These are phyloP conservation scores for Pangasius mekongensis DNA, from an alignment of 2,797 vertebrate genomes.

Conservation along the genomic window DNA sequence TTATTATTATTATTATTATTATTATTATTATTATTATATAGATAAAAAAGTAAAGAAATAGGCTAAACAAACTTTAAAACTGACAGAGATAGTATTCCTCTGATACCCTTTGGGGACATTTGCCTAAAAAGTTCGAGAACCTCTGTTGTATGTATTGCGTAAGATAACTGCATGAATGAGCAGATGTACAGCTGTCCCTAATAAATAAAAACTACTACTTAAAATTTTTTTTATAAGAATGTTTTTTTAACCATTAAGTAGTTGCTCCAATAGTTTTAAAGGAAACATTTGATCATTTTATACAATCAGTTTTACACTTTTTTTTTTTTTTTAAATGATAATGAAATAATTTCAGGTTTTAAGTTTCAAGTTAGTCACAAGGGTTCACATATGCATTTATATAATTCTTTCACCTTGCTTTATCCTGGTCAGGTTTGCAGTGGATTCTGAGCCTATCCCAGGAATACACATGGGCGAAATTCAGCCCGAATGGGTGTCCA, in stretches of 20 bases:
- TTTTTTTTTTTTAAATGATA: background rate
- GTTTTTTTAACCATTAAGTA: too few relatives aligned
- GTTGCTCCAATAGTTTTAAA: too few relatives aligned
- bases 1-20: too few relatives aligned
- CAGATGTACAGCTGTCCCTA: background rate
- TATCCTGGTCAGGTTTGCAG: background rate
- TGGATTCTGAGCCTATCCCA: background rate
- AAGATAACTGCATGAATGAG: background rate
- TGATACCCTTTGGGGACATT: background rate
- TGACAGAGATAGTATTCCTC: background rate
- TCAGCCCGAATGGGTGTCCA: background rate
- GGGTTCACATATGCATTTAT: background rate
- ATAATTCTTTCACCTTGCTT: background rate
- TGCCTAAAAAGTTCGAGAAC: background rate
- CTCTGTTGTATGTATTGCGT: background rate
- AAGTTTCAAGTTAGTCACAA: background rate
- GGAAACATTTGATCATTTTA: background rate
- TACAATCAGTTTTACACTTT: background rate
- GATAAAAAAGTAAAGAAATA: background rate
- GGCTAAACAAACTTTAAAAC: background rate
- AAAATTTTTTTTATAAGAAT: too few relatives aligned
- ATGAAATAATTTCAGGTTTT: background rate
- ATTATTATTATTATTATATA: too few relatives aligned
- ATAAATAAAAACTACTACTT: background rate
- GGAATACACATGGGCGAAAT: background rate